Base-by-base conservation (phyloP, 2,113 vertebrate genomes). In the Pungitius pungitius region DNA sequence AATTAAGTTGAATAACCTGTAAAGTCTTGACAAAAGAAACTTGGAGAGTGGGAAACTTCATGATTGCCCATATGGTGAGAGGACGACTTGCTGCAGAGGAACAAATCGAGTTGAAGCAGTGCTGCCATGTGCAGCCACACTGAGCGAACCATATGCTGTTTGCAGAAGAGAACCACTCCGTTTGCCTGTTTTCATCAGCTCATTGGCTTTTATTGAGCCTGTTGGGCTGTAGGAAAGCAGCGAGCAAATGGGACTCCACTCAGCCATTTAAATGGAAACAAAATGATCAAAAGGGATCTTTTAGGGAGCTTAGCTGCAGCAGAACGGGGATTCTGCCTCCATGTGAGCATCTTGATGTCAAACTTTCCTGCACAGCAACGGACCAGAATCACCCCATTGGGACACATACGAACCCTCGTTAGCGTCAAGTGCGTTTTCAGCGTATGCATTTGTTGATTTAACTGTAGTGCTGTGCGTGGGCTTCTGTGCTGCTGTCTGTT, bases 191-290 rank as follows among this genome's bases (percentile, higher is more conserved):
- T 85, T 80, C 64, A 84, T 66, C 89, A 88, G 87, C 87, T 91
- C 90, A 92, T 93, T 93, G 89, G 75, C 54, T 92, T 93, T 93
- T 92, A 91, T 92, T 86, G 87, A 85, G 91, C 87, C 90, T 82
- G 78, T 89, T 75, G 75, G 88, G 87, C 92, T 90, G 82, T 49
- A 81, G 87, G 78, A 80, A 89, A 89, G 66, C 74, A 69, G 80
- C 87, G 69, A 88, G 84, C 65, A 77, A 91, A 92, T 90, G 81
- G 73, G 80, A 75, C 86, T 85, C 85, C 59, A 59, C 56, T 81
- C 86, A 87, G 89, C 81, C 75, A 79, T 92, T 90, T 87, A 86
- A 75, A 90, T 93, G 92, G 87, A 92, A 94, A 93, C 89, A 70
- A 92, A 89, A 86, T 83, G 92, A 91, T 92, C 93, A 94, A 87